A percentile compares a stretch with the other conserved stretches of the same genome.
Evolutionary conservation across 2,797 vertebrate genomes (phyloP).

Genomic region (Yasuhikotakia modesta): DNA sequence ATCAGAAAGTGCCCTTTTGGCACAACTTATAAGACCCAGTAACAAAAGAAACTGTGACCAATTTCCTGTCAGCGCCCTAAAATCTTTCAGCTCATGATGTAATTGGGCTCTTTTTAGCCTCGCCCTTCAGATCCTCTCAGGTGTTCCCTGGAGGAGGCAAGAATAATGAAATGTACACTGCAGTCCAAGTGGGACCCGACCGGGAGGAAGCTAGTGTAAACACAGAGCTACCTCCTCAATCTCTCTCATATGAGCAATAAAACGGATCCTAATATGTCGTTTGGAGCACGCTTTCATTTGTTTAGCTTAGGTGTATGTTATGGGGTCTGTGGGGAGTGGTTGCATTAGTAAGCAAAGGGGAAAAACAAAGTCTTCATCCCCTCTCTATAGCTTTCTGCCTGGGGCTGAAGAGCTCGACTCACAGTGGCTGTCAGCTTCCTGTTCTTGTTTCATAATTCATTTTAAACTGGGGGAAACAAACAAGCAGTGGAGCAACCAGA

Average conservation of each 20-base stretch:
- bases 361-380: constrained; percentile 46
- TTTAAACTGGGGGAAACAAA: constrained; percentile 72
- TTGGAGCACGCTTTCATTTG: constrained; percentile 53
- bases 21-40: constrained; percentile 54
- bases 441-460: constrained; percentile 76
- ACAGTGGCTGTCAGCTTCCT: constrained; percentile 62
- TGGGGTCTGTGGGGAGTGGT: constrained; percentile 65
- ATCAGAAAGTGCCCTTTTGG: neutral
- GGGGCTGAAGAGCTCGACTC: constrained; percentile 64
- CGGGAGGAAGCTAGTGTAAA: constrained; percentile 67
- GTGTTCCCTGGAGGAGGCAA: constrained; percentile 64
- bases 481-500: constrained; percentile 56
- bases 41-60: constrained; percentile 76
- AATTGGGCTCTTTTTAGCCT: constrained; percentile 62
- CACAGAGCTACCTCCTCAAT: constrained; percentile 59
- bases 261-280: constrained; percentile 61
- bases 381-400: constrained; percentile 65
- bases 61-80: constrained; percentile 74
- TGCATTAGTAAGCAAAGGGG: constrained; percentile 61
- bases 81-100: constrained; percentile 74
- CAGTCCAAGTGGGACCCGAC: constrained; percentile 56
- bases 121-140: constrained; percentile 62
- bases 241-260: constrained; percentile 67
- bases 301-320: constrained; percentile 64
- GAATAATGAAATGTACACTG: constrained; percentile 78